A percentile compares a stretch with the other conserved stretches of the same genome.
These are phyloP conservation scores for Masticophis lateralis DNA, from an alignment of 2,797 vertebrate genomes.

Conservation along the genomic window DNA sequence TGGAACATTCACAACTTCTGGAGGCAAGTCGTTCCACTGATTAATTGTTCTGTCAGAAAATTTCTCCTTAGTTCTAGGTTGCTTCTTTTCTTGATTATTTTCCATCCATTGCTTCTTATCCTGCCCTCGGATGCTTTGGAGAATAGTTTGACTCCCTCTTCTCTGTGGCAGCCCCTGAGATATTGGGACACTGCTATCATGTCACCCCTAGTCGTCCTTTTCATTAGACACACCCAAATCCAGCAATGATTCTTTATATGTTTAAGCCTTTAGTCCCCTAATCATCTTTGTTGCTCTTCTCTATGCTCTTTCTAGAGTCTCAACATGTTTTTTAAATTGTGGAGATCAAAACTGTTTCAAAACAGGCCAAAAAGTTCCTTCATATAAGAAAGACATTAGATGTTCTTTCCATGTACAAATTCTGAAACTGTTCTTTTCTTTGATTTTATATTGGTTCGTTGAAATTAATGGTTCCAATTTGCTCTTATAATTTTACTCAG, in stretches of 20 bases:
- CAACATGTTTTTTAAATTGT: not conserved
- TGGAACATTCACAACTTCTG: not conserved
- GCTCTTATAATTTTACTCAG: not conserved
- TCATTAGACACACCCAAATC: not conserved
- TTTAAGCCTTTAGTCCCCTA: not conserved
- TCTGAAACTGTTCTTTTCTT: not conserved
- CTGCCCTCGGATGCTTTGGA: not conserved
- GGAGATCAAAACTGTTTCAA: not conserved
- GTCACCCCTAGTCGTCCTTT: not conserved
- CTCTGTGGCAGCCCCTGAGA: not conserved
- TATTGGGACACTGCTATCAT: not conserved
- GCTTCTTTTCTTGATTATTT: not conserved
- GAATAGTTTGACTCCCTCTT: not conserved
- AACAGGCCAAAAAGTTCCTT: not conserved
- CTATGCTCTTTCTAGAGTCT: not conserved
- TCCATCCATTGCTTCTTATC: not conserved
- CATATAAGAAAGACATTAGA: fast-evolving
- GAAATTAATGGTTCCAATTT: not conserved
- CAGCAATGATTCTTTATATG: not conserved
- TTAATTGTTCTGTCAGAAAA: not conserved
- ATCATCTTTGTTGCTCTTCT: not conserved
- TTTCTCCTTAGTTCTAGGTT: not conserved
- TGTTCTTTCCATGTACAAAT: not conserved
- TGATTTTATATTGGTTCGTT: not conserved
- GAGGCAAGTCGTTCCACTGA: not conserved